These are phyloP conservation scores for Rhincodon typus DNA, from an alignment of 2,797 vertebrate species.

Conservation along the genomic window DNA sequence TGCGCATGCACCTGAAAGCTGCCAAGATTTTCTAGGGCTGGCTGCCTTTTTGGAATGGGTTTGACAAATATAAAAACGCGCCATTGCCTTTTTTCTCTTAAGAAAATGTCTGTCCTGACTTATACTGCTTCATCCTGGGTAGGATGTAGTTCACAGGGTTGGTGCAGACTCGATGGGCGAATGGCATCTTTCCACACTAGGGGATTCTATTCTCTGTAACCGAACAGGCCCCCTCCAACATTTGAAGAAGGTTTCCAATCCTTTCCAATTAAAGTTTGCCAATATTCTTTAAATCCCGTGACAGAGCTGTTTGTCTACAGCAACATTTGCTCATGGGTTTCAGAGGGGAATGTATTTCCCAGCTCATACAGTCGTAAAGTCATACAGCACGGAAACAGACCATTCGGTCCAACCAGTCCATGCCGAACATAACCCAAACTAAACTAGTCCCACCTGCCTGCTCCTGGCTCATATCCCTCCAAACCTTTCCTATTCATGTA, in stretches of 20 bases:
- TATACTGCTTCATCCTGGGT: no score
- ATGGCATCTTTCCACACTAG: no score
- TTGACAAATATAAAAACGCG: not conserved
- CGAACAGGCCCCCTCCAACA: not conserved
- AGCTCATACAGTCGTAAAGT: no score
- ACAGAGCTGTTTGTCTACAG: not conserved
- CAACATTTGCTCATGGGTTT: not conserved
- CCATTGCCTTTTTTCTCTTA: no score
- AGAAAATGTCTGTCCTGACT: no score
- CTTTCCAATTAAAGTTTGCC: not conserved
- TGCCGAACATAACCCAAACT: no score
- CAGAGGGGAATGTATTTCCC: not conserved
- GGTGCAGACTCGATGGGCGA: not conserved
- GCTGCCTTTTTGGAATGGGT: not conserved
- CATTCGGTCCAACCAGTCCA: no score
- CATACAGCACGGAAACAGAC: no score
- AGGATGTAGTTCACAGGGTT: slow-evolving; percentile 48
- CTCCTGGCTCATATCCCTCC: no score
- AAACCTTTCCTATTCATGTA: no score
- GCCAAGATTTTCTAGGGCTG: slow-evolving; percentile 48
- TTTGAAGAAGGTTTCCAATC: not conserved
- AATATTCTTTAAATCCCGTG: not conserved
- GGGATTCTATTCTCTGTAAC: slow-evolving; percentile 50
- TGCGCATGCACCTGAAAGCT: slow-evolving; percentile 46
- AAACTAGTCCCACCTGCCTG: no score